Base-by-base conservation (phyloP, 2,888 invertebrate genomes). In the Leucania comma region DNA sequence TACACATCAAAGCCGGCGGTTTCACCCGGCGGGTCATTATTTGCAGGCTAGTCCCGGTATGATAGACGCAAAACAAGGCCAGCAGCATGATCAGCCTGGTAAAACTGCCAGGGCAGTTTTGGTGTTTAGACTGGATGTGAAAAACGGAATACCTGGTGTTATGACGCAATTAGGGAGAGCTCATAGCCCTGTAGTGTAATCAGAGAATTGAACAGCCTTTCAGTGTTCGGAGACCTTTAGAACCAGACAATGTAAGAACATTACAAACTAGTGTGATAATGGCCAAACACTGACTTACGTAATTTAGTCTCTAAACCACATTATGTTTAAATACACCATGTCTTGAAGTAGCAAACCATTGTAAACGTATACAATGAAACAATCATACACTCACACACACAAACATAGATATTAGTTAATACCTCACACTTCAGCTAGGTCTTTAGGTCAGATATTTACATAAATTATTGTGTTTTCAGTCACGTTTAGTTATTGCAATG, bases 361-460 rank as follows among this genome's bases (percentile, higher is more conserved):
- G 59, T 79, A 38, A 53, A 62, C 58, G 12, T 46, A 62, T n/a
- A 79, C 72, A 72, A 80, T 58, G 29, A 60, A 50, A 78, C 24
- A 50, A 57, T 63, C 22, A 20, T 10, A 29, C 17, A 42, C 42
- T 3, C 26, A 38, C n/a, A 62, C 58, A 38, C 20, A 42, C 48
- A 26, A 35, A 48, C 17, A 67, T 42, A 32, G 6, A 53, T 59
- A 72, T 82, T 72, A 80, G 62, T 65, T 75, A 70, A 79, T 68
- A 75, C 63, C 70, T 70, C 60, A 73, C 79, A 80, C 68, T 26
- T 75, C 50, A 61, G 56, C 56, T 77, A 22, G 78, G 82, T 86
- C 83, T 86, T 81, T 84, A 72, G 86, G 87, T 88, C 87, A 88
- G 72, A 75, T 78, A 75, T 85, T 82, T 82, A 65, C 80, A 86